Percentiles rank a stretch among this genome's conserved stretches.
phyloP scores from a whole-genome alignment of 2,113 vertebrate genomes.

The Psephotus haematonotus region DNA sequence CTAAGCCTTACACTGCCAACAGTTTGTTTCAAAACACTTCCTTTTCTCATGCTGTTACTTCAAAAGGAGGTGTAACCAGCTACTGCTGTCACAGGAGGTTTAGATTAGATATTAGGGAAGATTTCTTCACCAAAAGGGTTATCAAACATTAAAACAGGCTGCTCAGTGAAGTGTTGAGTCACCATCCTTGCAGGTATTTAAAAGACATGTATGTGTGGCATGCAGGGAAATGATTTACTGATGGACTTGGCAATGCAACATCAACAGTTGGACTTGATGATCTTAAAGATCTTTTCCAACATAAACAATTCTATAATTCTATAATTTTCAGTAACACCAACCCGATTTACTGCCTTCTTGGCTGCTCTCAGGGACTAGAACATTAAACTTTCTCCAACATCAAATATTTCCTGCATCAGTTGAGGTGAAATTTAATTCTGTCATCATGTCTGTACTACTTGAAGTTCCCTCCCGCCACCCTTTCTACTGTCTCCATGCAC shows the following conservation, averaged over 20 bases:
- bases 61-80: background rate
- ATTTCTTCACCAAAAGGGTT: background rate
- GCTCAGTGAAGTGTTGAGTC: background rate
- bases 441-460: background rate
- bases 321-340: background rate
- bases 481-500: background rate
- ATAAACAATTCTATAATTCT: background rate
- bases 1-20: background rate
- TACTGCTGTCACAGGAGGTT: background rate
- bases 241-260: background rate
- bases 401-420: background rate
- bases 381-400: background rate
- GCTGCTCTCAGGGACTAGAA: background rate
- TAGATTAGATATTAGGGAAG: background rate
- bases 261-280: background rate
- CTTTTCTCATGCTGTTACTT: background rate
- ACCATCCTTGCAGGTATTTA: background rate
- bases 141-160: background rate
- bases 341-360: background rate
- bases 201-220: background rate
- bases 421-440: background rate
- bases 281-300: background rate
- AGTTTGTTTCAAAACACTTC: background rate
- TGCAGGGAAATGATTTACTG: accelerated
- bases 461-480: background rate